Base-by-base conservation (phyloP, 1,140 invertebrate genomes). In the Phocides pigmalion region DNA sequence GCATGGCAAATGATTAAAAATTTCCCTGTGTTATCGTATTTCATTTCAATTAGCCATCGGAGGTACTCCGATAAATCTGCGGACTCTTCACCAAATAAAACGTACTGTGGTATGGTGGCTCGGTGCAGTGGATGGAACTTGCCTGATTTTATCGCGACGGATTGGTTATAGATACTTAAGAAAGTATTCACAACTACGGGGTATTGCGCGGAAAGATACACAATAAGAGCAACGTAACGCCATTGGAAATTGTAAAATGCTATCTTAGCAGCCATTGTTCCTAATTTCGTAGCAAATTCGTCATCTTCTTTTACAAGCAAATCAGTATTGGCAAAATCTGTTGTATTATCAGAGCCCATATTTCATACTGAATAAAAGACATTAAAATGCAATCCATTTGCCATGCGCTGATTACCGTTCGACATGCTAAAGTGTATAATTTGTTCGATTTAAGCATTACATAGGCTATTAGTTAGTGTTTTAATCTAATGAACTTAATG, bases 231-330 rank as follows among this genome's bases (percentile, higher is more conserved):
- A 0, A 76, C 16, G n/a, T 77, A 85, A 11, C 79, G 79, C 82
- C 81, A 85, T 64, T 83, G 74, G 44, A 81, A 85, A 64, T 85
- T 83, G 35, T 77, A 72, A 59, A 66, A 76, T 4, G 73, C 79
- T 16, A 85, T 74, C 56, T 79, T 83, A 39, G 81, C 81, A 15
- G 77, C 77, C 5, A 74, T 62, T 59, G 64, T 39, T 25, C 74
- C 75, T 9, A 84, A 73, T 17, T 75, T 58, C 39, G 56, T 14
- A 35, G 76, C 54, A 15, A 64, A 46, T 19, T 53, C 8, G 16
- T 65, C 42, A 47, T 67, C 54, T 59, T 71, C 66, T 2, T 56
- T 54, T 22, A 54, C 19, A 53, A 64, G 47, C 15, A 41, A 49
- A 16, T 37, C 49, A 51, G 35, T 20, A 8, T 46, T 42, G n/a